Conservation (phyloP, 1,140 invertebrate genomes). For the Ceratosolen fusciceps region DNA sequence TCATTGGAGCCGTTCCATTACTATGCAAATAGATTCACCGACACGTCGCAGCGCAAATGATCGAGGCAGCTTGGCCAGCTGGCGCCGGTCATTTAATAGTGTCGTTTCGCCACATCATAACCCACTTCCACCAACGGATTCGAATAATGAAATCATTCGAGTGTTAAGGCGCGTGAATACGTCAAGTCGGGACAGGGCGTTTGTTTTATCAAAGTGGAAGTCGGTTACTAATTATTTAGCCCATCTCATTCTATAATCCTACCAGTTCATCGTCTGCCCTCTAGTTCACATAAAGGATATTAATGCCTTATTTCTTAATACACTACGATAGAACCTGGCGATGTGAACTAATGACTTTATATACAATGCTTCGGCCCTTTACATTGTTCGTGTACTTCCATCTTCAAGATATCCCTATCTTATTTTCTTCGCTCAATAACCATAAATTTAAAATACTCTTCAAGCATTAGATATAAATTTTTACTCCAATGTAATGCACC, state of each 20-base stretch:
- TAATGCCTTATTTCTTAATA: neutral
- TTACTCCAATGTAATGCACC: no score
- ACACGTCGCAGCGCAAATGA: slow-evolving; percentile 65
- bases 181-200: slow-evolving; percentile 49
- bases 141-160: slow-evolving; percentile 69
- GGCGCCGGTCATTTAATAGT: slow-evolving; percentile 68
- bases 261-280: neutral
- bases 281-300: neutral
- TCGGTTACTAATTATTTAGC: slow-evolving; percentile 40
- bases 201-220: slow-evolving; percentile 57
- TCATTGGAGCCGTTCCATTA: slow-evolving; percentile 58
- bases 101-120: slow-evolving; percentile 62
- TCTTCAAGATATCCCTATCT: no score
- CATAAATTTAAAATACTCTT: no score
- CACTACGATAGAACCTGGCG: neutral
- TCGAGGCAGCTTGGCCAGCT: slow-evolving; percentile 57
- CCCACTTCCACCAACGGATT: slow-evolving; percentile 62
- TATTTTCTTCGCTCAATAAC: no score
- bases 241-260: neutral
- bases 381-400: no score
- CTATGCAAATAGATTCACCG: slow-evolving; percentile 69
- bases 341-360: neutral
- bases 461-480: no score
- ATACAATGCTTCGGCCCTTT: neutral
- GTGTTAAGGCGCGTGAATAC: slow-evolving; percentile 57